phyloP scores from a whole-genome alignment of 1,140 invertebrate species.

The Adoxophyes honmai region DNA sequence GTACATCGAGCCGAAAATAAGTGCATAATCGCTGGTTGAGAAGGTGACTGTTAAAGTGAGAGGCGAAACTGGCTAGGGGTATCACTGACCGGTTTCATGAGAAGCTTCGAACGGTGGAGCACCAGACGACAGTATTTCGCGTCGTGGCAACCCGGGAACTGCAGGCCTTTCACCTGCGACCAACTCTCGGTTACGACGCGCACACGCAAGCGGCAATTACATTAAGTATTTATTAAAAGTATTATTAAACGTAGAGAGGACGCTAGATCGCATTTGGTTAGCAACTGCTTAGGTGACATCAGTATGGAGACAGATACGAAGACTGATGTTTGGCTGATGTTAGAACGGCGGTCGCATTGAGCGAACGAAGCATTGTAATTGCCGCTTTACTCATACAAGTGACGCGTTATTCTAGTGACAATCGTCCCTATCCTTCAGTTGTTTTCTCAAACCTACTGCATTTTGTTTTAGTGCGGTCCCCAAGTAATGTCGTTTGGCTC shows the following conservation, averaged over 20 bases:
- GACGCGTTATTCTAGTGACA: slow-evolving; percentile 22
- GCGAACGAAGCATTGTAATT: no score
- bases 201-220: no score
- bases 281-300: no score
- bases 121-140: slow-evolving; percentile 95
- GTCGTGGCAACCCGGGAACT: slow-evolving; percentile 96
- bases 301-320: no score
- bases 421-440: background rate
- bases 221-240: no score
- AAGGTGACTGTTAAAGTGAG: slow-evolving; percentile 22
- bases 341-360: no score
- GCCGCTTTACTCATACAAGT: no score
- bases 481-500: background rate
- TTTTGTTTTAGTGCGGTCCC: no score
- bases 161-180: slow-evolving; percentile 93
- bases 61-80: slow-evolving; percentile 29
- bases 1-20: slow-evolving; percentile 40
- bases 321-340: no score
- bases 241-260: no score
- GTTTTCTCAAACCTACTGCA: background rate
- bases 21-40: slow-evolving; percentile 29
- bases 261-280: no score
- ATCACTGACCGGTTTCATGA: slow-evolving; percentile 94
- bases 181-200: slow-evolving; percentile 56
- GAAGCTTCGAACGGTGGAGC: slow-evolving; percentile 94